phyloP scores from a whole-genome alignment of 2,113 vertebrate genomes.

The Rhinolophus ferrumequinum region DNA sequence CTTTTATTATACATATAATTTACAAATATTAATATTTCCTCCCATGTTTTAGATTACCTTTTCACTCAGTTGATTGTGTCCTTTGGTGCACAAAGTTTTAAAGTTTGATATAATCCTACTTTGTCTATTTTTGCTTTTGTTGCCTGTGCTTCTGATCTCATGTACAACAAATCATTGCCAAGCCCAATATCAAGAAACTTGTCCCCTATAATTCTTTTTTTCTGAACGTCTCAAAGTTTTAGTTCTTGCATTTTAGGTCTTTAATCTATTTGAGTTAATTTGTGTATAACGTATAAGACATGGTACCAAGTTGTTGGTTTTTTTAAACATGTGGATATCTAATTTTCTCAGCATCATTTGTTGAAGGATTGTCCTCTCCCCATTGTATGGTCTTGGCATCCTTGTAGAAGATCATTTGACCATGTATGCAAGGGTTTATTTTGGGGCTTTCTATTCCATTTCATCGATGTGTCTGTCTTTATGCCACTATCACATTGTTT shows the following conservation, averaged over 20 bases:
- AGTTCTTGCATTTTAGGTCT: not conserved
- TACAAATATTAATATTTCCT: not conserved
- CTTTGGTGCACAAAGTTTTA: not conserved
- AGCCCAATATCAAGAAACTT: not conserved
- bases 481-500: not conserved
- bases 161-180: not conserved
- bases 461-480: not conserved
- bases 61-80: not conserved
- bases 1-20: not conserved
- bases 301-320: not conserved
- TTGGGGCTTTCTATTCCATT: not conserved
- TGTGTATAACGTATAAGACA: not conserved
- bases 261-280: not conserved
- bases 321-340: not conserved
- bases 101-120: not conserved
- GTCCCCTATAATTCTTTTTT: not conserved
- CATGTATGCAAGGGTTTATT: not conserved
- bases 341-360: not conserved
- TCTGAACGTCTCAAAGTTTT: not conserved
- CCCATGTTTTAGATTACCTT: not conserved
- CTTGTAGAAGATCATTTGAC: not conserved
- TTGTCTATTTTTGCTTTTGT: not conserved
- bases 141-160: not conserved
- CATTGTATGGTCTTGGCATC: not conserved
- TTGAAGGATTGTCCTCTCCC: not conserved